Evolutionary conservation across 2,113 vertebrate species (phyloP), one percentile per base, ranked within the genome.

Genomic region (Trachemys scripta): DNA sequence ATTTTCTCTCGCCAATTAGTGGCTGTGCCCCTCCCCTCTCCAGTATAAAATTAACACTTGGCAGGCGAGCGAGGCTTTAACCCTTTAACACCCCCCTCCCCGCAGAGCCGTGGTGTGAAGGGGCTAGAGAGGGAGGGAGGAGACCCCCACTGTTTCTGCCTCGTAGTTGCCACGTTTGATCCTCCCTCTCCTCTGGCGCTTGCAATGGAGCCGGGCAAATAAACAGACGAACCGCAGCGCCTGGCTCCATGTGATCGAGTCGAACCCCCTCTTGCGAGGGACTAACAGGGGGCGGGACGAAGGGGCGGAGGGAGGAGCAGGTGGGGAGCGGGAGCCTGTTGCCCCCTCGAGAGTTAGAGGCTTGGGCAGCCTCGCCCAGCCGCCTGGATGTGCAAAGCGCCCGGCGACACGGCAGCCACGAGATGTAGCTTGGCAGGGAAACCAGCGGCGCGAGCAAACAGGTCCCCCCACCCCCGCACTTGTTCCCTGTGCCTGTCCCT

Each of bases 401-500:
- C 62, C 29, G 76, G 89, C 81, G 29, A 5, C 51, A 5, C 29
- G 50, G 59, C 13, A 17, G 3, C 29, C 42, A 27, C 27, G 42
- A 11, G 56, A 47, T 2, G 90, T 31, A 56, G 89, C 90, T 83
- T n/a, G 27, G 4, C 79, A 31, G 25, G 22, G 19, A 86, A 49
- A 88, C 16, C 22, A n/a, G 50, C 92, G 90, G 75, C 90, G 91
- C 82, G 90, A 88, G 49, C 13, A 2, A 79, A 89, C 83, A 95
- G 89, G 93, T 81, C 59, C 92, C 92, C 93, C 95, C 90, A 76
- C 72, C 93, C 81, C 94, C 90, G 17, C 87, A 87, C 85, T 86
- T 87, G 50, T 53, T n/a, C 53, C 20, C 8, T 45, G 22, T 10
- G 13, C 54, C 54, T 54, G 86, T 72, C 88, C 84, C 91, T n/a